These are phyloP conservation scores for Campylomormyrus tamandua DNA, from an alignment of 2,113 vertebrate genomes.

Conservation along the genomic window DNA sequence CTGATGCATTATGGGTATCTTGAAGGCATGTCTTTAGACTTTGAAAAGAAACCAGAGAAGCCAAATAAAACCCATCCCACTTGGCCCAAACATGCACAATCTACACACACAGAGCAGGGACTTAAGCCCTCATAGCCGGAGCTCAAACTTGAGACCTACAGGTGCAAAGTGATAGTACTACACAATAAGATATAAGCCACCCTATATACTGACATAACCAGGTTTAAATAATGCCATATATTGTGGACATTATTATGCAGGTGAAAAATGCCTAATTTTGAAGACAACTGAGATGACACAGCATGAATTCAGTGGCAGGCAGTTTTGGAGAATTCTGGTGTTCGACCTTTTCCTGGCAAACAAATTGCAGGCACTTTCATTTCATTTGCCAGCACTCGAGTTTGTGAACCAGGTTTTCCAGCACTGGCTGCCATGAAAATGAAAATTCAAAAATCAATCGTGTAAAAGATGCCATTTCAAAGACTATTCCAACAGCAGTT, in stretches of 20 bases:
- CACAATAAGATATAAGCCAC: neutral
- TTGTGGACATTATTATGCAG: neutral
- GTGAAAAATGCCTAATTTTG: neutral
- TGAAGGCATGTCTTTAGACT: neutral
- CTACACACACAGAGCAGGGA: neutral
- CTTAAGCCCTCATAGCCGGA: neutral
- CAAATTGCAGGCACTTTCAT: neutral
- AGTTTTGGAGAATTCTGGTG: neutral
- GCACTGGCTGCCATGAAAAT: neutral
- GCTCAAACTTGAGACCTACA: neutral
- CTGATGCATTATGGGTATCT: neutral
- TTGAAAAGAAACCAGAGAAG: neutral
- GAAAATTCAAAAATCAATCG: constrained; percentile 3
- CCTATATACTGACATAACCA: neutral
- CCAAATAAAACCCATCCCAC: neutral
- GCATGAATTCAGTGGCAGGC: neutral
- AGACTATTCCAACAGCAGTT: neutral
- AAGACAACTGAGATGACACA: neutral
- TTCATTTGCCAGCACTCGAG: neutral
- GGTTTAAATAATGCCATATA: neutral
- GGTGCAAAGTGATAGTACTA: neutral
- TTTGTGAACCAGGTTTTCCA: neutral
- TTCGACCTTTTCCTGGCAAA: neutral
- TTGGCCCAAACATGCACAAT: neutral
- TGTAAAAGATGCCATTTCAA: neutral